These are phyloP conservation scores for Paguma larvata DNA, from an alignment of 2,797 vertebrate species.

Conservation along the genomic window DNA sequence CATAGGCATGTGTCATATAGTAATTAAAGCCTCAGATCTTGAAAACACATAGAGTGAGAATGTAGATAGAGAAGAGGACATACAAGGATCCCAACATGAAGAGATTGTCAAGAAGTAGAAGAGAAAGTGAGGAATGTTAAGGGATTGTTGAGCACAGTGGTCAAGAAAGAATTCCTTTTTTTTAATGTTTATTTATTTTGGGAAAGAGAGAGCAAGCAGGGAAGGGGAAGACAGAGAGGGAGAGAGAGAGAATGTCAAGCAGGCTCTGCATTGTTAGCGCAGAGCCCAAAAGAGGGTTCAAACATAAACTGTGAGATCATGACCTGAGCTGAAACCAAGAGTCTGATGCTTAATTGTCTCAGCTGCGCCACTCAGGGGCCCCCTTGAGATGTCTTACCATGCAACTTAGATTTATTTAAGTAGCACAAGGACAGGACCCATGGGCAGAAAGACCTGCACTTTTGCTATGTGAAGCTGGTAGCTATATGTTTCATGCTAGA, in stretches of 20 bases:
- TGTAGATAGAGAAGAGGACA: not conserved
- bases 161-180: not conserved
- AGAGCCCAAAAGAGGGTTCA: no score
- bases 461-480: not conserved
- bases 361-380: no score
- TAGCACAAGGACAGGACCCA: not conserved
- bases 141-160: not conserved
- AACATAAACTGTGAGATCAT: no score
- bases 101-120: not conserved
- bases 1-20: not conserved
- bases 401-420: not conserved
- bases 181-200: no score
- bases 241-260: no score
- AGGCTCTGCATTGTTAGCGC: no score
- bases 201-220: no score
- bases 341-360: no score
- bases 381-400: not conserved
- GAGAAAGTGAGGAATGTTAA: not conserved
- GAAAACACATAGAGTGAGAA: not conserved
- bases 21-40: not conserved
- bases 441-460: not conserved
- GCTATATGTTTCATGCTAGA: not conserved
- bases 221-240: no score
- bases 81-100: not conserved
- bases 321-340: no score